These are phyloP conservation scores for Lingula anatina DNA, from an alignment of 2,888 invertebrate genomes.

Conservation along the genomic window DNA sequence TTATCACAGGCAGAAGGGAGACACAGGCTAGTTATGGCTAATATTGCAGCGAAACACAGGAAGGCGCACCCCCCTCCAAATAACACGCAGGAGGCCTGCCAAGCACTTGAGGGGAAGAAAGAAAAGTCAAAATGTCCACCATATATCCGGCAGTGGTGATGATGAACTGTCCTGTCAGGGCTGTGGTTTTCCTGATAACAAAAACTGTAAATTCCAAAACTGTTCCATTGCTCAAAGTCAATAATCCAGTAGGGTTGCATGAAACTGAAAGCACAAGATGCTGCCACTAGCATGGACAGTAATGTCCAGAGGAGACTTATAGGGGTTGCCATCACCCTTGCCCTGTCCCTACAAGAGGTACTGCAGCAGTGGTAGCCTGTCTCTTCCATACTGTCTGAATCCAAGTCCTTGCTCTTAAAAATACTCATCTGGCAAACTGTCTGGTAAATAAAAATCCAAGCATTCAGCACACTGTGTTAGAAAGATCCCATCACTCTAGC, in stretches of 20 bases:
- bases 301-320: conserved; percentile 41
- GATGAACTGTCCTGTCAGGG: not conserved
- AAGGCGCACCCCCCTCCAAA: conserved; percentile 46
- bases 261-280: conserved; percentile 47
- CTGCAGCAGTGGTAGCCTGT: no score
- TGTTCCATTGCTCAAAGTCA: conserved; percentile 25
- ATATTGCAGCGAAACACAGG: conserved; percentile 33
- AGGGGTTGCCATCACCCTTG: not conserved
- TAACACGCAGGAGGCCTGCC: conserved; percentile 44
- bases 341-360: no score
- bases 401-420: no score
- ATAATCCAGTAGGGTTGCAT: conserved; percentile 53
- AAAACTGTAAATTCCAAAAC: conserved; percentile 37
- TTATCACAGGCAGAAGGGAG: conserved; percentile 26
- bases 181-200: conserved; percentile 13
- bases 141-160: conserved; percentile 23
- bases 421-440: no score
- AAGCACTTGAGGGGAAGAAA: conserved; percentile 35
- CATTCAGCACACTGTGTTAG: no score
- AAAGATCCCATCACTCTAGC: no score
- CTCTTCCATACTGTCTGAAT: no score
- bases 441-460: no score
- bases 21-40: conserved; percentile 33
- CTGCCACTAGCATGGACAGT: conserved; percentile 47
- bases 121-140: conserved; percentile 34